Evolutionary conservation across 2,888 invertebrate genomes (phyloP), one percentile per base, ranked within the genome.

Genomic region (Nemurella pictetii): DNA sequence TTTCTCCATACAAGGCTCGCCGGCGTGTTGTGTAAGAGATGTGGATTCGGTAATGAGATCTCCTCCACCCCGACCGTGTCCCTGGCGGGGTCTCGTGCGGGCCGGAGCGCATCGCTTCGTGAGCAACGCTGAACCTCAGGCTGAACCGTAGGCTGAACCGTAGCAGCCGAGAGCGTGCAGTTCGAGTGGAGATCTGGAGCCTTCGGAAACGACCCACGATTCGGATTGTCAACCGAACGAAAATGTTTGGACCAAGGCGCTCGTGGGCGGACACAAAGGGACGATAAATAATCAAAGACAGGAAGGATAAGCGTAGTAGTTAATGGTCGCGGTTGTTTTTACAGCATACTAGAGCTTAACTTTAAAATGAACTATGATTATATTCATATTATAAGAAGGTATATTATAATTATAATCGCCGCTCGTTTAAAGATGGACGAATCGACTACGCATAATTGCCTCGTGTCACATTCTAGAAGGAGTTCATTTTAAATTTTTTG

Each of bases 271-370:
- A 72, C 77, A 80, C 84, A 84, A 84, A 84, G 84, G 28, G 29
- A 25, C 72, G 73, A 84, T 84, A 80, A 84, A 80, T 84, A 55
- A 80, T 55, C 27, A 84, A 74, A 80, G 80, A 27, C 80, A 84
- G 84, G 84, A 55, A 84, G 80, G 83, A 83, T 26, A 32, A 72
- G 12, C n/a, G n/a, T 29, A 28, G 75, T 26, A 75, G 26, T 75
- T 75, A 75, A 75, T 75, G 75, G 12, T 75, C 28, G 27, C n/a
- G 75, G 27, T 75, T 75, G 26, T 28, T 55, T 55, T 55, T 15
- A 12, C 20, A 55, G 9, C 20, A 15, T 55, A 55, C 55, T n/a
- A 55, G 9, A 20, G 3, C 55, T 55, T 55, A 32, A n/a, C n/a
- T n/a, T n/a, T 32, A 55, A 55, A 55, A 55, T 55, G 9, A 55